Evolutionary conservation across 1,140 invertebrate genomes (phyloP), one percentile per base, ranked within the genome.

Genomic region (Pseudomyrmex dendroicus): DNA sequence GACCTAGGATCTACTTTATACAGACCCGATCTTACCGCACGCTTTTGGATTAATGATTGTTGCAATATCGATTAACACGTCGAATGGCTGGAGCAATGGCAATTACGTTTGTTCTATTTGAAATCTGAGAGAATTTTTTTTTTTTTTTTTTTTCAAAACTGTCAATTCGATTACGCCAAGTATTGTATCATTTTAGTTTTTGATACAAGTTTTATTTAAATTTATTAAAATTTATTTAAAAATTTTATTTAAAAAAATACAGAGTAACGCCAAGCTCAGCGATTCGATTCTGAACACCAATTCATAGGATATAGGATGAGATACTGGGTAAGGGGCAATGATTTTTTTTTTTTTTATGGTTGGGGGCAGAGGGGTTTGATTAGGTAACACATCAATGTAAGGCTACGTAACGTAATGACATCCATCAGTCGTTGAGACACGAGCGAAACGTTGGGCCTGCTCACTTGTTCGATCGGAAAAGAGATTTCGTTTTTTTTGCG

Each of bases 361-460:
- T 0, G 13, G 46, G 66, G 3, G n/a, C 68, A 20, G 35, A 4
- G 35, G 35, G 35, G 17, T 64, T 3, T 64, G 48, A 22, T 12
- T 46, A 62, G 64, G 35, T 61, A 64, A 25, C 80, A 93, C 93
- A 93, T 94, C 94, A 94, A 94, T 94, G 93, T 94, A 92, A 94
- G 94, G 94, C 93, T 93, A 94, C 93, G 85, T 94, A 94, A 93
- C 92, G 92, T 94, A 93, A 94, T 94, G 92, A 91, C 89, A 90
- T 90, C 89, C 88, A 89, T 89, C 92, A 92, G 90, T 92, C 93
- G 93, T 93, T 92, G 89, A 92, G 91, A 94, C 93, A 91, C 93
- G 90, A 91, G 91, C 93, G 94, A 94, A 94, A 93, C 90, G 86
- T 86, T 73, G 61, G 83, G 86, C 89, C 92, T 94, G 92, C 92